Conservation (phyloP, 2,113 vertebrate species). For the Bubo scandiacus region DNA sequence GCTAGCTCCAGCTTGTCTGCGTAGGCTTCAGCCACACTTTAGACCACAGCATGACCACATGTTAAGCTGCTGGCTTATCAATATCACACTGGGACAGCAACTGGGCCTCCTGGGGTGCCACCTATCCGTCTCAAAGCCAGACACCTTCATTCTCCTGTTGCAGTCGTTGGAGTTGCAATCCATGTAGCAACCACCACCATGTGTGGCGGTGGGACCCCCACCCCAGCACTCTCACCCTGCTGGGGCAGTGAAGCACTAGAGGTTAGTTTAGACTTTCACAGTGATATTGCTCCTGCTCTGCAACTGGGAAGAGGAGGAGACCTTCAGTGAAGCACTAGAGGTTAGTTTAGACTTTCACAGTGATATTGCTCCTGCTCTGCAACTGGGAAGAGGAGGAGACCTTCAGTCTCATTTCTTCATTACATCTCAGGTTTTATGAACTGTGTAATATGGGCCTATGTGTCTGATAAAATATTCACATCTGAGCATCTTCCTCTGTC, state of each 20-base stretch:
- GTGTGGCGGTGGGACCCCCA: not conserved
- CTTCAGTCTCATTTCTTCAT: not conserved
- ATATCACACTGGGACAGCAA: no score
- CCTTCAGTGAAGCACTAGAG: not conserved
- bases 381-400: not conserved
- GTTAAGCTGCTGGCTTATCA: not conserved
- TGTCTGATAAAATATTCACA: not conserved
- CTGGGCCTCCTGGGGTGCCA: not conserved
- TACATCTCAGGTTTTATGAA: rapidly evolving
- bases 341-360: not conserved
- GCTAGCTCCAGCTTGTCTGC: not conserved
- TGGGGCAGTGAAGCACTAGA: rapidly evolving
- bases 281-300: not conserved
- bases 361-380: not conserved
- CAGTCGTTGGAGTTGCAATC: rapidly evolving
- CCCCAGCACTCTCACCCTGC: not conserved
- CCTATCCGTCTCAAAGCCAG: not conserved
- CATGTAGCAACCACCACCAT: not conserved
- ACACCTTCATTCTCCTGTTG: not conserved
- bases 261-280: not conserved
- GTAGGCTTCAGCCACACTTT: not conserved
- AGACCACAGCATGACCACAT: not conserved
- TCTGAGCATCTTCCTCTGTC: not conserved
- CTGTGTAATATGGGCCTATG: rapidly evolving
- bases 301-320: not conserved